phyloP scores from a whole-genome alignment of 2,797 vertebrate genomes.

The Chelonia mydas region DNA sequence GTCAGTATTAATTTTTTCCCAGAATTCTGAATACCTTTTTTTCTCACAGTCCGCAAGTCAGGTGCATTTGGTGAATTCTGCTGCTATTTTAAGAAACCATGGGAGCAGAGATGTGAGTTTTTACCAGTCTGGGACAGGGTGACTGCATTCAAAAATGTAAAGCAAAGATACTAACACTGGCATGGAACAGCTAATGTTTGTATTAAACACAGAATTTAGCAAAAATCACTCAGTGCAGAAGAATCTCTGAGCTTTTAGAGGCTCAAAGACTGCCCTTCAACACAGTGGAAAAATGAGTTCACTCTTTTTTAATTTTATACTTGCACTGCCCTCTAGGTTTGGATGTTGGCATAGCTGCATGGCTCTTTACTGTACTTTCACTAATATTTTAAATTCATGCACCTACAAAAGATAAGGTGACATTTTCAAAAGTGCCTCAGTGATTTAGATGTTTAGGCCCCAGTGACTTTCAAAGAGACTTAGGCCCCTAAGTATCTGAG shows the following conservation, averaged over 20 bases:
- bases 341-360: background rate
- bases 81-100: background rate
- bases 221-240: background rate
- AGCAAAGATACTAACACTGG: background rate
- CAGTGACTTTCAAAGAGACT: background rate
- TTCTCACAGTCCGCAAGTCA: background rate
- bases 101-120: rapidly evolving
- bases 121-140: background rate
- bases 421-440: background rate
- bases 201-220: background rate
- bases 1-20: background rate
- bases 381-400: background rate
- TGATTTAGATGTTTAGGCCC: rapidly evolving
- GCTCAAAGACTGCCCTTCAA: background rate
- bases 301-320: background rate
- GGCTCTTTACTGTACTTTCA: background rate
- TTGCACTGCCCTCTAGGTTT: conserved; percentile 68
- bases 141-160: background rate
- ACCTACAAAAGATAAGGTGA: background rate
- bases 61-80: rapidly evolving
- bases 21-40: background rate
- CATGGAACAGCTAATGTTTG: background rate
- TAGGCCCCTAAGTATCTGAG: background rate
- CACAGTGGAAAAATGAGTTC: background rate
- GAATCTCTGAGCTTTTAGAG: background rate